These are phyloP conservation scores for Syngnathus acus DNA, from an alignment of 2,797 vertebrate genomes.

Conservation along the genomic window DNA sequence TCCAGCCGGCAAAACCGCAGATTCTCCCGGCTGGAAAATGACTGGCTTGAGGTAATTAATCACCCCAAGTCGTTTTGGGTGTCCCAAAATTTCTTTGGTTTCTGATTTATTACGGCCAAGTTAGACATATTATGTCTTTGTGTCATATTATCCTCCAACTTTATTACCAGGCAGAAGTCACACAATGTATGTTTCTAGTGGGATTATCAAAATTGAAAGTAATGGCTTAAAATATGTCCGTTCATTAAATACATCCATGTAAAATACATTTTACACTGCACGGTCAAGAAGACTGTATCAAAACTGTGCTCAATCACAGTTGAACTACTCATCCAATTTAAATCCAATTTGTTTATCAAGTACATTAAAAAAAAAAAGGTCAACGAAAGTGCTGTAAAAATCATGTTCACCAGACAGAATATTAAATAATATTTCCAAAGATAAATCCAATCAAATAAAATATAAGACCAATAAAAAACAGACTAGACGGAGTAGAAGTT, in stretches of 20 bases:
- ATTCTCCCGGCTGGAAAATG: constrained; percentile 15
- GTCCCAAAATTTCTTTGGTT: constrained; percentile 18
- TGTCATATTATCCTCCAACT: constrained; percentile 4
- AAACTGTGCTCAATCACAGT: neutral
- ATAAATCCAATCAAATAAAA: neutral
- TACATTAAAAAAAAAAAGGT: neutral
- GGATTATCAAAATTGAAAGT: neutral
- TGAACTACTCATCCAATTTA: neutral
- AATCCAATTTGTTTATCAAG: no score
- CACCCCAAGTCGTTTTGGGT: constrained; percentile 1
- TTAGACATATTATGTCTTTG: constrained; percentile 11
- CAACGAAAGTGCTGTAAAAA: neutral
- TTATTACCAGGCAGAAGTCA: neutral
- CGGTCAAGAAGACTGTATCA: neutral
- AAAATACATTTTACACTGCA: neutral
- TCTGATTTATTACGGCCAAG: constrained; percentile 23
- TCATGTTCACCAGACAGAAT: neutral
- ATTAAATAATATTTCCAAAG: neutral
- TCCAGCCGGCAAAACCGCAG: constrained; percentile 10
- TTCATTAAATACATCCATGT: neutral
- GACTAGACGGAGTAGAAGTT: neutral
- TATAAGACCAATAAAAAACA: neutral
- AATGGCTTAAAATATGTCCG: neutral
- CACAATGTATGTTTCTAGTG: neutral
- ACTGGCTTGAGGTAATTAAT: constrained; percentile 20